Evolutionary conservation across 2,888 invertebrate genomes (phyloP), one percentile per base, ranked within the genome.

Genomic region (Gandaritis pyraliata): DNA sequence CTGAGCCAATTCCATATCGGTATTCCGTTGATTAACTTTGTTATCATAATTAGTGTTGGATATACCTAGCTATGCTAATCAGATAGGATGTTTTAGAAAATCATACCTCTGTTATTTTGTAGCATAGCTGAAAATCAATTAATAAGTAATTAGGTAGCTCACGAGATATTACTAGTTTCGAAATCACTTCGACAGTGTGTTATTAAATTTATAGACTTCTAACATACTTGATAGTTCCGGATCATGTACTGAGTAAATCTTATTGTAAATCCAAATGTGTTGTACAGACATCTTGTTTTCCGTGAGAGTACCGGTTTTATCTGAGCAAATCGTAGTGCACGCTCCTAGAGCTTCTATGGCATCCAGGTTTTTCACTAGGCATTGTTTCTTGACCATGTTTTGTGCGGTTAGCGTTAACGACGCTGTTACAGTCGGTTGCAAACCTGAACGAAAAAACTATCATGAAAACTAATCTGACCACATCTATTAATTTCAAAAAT

Each of bases 281-380:
- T 98, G 97, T 50, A 99, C 99, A 49, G 98, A 97, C 99, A 99
- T 99, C 82, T 98, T 94, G 93, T 99, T 99, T 89, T 99, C 98
- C 2, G 99, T 99, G 49, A 99, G 93, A 7, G 99, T 99, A 66
- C 99, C 99, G 61, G 99, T 99, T 91, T 99, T 99, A 90, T 99
- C 99, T 2, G 99, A 99, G 92, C 99, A 99, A 88, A 99, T 99
- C 65, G 98, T 98, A 58, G 98, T 98, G 57, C 99, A 99, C 10
- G 99, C 99, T 43, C 99, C 99, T 57, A 99, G 93, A 1, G 99
- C 99, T 93, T 99, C 99, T 29, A 99, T 98, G 72, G 99, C 98
- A 92, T 99, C 99, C 85, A 99, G 94, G 90, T 99, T 99, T 94
- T 99, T 99, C 0, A 99, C 98, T 76, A 99, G 93, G 81, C 99